Conservation (phyloP, 2,113 vertebrate genomes). For the Chroicocephalus ridibundus region DNA sequence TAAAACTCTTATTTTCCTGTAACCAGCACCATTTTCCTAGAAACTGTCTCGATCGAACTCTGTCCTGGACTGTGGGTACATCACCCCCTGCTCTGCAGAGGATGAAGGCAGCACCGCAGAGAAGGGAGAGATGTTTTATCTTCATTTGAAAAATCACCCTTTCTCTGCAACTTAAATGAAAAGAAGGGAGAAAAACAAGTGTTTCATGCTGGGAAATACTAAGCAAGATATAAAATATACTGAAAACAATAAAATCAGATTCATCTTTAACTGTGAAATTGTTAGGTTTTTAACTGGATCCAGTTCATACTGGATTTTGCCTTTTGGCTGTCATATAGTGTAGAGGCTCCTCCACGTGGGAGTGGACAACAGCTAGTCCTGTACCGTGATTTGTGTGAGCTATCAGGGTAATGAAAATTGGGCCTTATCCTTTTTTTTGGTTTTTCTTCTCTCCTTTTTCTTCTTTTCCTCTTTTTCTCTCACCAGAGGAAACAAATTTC, state of each 20-base stretch:
- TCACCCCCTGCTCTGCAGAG: neutral
- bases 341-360: neutral
- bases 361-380: neutral
- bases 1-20: neutral
- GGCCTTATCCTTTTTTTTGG: neutral
- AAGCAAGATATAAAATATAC: neutral
- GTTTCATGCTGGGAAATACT: neutral
- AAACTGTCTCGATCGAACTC: neutral
- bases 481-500: neutral
- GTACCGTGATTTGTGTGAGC: rapidly evolving
- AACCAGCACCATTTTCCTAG: neutral
- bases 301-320: neutral
- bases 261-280: neutral
- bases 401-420: neutral
- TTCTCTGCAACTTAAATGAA: neutral
- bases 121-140: neutral
- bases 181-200: neutral
- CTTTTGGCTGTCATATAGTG: neutral
- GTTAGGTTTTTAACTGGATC: neutral
- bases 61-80: neutral
- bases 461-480: neutral
- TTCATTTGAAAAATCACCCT: neutral
- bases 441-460: neutral
- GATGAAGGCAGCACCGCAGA: neutral
- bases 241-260: neutral